Percentiles rank a stretch among this genome's conserved stretches.
phyloP scores from a whole-genome alignment of 2,888 invertebrate genomes.

The Mythimna albipuncta region DNA sequence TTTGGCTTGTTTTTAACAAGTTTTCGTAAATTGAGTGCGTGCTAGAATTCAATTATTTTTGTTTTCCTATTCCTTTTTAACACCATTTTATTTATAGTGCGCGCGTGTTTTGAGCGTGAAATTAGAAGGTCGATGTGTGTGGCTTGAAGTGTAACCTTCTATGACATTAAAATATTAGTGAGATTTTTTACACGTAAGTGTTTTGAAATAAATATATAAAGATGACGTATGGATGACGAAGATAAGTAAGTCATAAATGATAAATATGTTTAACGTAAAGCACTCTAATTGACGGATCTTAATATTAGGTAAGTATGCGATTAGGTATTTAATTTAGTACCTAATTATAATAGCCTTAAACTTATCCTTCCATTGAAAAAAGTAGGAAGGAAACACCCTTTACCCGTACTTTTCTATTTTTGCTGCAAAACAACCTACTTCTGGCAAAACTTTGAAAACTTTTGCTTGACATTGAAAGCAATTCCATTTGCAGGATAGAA shows the following conservation, averaged over 20 bases:
- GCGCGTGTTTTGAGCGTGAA: constrained; percentile 29
- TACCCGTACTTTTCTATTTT: not conserved
- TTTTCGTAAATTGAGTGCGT: constrained; percentile 37
- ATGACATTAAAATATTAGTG: constrained; percentile 9
- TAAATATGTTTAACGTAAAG: too few relatives aligned
- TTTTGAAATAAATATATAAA: not conserved
- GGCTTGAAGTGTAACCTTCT: constrained; percentile 11
- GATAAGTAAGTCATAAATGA: too few relatives aligned
- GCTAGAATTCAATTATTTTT: constrained; percentile 39
- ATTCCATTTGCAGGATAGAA: not conserved
- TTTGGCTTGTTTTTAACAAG: constrained; percentile 25
- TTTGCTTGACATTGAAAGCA: too few relatives aligned
- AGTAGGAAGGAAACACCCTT: too few relatives aligned
- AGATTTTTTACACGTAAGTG: constrained; percentile 7
- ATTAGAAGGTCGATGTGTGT: constrained; percentile 42
- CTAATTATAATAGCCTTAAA: too few relatives aligned
- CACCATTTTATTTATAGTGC: constrained; percentile 30
- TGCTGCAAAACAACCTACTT: not conserved
- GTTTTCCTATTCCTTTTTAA: constrained; percentile 40
- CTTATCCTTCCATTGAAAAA: too few relatives aligned
- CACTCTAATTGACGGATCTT: too few relatives aligned
- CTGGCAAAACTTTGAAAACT: too few relatives aligned
- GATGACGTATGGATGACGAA: too few relatives aligned
- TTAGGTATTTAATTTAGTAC: too few relatives aligned
- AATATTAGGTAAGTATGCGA: too few relatives aligned